Base-by-base conservation (phyloP, 2,797 vertebrate species). In the Mastacembelus armatus region DNA sequence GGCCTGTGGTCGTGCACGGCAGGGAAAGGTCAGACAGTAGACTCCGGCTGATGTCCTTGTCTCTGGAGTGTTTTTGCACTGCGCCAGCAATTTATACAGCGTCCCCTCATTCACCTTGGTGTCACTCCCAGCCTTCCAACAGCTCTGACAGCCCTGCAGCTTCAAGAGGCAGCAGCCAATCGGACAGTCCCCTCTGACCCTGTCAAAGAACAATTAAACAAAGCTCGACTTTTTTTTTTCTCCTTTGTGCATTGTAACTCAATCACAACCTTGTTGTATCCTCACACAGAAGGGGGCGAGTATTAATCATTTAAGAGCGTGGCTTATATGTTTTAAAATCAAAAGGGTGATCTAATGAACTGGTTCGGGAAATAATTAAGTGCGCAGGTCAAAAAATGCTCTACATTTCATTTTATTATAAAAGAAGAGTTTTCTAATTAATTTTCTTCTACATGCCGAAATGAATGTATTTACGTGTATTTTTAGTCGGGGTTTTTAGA, bases 161-260 rank as follows among this genome's bases (percentile, higher is more conserved):
- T 81, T 72, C 71, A 54, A 74, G 74, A 82, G 77, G 74, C 83
- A 83, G 79, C 81, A 83, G 83, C 83, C 87, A 85, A 92, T 94
- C 81, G 81, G 56, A 71, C 82, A 67, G 24, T 69, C 69, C 78
- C 76, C 80, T 68, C 78, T 85, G 81, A 87, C 83, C 89, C 82
- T 82, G 81, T 77, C 81, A 83, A 73, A 76, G 83, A 84, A 90
- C 88, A 92, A 90, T 87, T 82, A 81, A 33, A 87, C 82, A 88
- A 89, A 85, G 89, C 76, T 60, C 43, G 22, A 84, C 74, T 80
- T 80, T 75, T 63, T 51, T 29, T 61, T 66, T n/a, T n/a, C n/a
- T 30, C 84, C 38, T 76, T 91, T 91, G 88, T 91, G 72, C 56
- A 77, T 91, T 91, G 91, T 90, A 90, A 89, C 84, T 89, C 88